Conservation (phyloP, 1,140 invertebrate genomes). For the Antheraea mylitta region DNA sequence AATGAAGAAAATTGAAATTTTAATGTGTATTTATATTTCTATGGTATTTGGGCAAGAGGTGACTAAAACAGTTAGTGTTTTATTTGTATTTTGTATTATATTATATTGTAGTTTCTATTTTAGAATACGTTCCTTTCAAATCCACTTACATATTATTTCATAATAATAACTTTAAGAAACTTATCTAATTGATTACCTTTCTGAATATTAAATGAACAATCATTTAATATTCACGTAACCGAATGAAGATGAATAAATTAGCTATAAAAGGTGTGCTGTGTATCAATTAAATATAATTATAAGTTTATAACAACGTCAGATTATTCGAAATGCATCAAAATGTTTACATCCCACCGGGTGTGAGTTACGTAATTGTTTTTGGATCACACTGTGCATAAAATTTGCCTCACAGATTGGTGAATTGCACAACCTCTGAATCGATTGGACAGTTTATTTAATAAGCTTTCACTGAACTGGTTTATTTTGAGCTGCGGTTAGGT, state of each 20-base stretch:
- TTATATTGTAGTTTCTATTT: too few species aligned
- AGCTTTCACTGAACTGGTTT: conserved; percentile 12
- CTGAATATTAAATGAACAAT: not conserved
- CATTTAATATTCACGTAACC: not conserved
- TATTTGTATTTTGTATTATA: too few species aligned
- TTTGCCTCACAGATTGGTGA: conserved; percentile 8
- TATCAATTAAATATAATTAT: not conserved
- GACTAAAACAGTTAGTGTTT: too few species aligned
- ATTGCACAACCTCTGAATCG: conserved; percentile 9
- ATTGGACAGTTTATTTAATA: conserved; percentile 14
- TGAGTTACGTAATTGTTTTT: conserved; percentile 4
- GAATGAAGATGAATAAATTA: conserved; percentile 3
- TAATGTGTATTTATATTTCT: too few species aligned
- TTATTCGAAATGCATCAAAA: not conserved
- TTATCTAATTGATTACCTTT: not conserved
- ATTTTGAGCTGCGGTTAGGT: conserved; percentile 6
- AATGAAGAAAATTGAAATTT: too few species aligned
- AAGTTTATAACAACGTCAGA: not conserved
- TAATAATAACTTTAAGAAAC: not conserved
- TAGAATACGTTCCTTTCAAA: too few species aligned
- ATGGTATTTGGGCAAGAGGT: too few species aligned
- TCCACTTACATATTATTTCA: not conserved
- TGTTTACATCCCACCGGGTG: not conserved
- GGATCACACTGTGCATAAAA: conserved; percentile 2
- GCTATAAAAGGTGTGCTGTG: not conserved